Percentiles rank a stretch among this genome's conserved stretches.
Evolutionary conservation across 2,113 vertebrate genomes (phyloP).

Genomic region (Megaceryle torquata): DNA sequence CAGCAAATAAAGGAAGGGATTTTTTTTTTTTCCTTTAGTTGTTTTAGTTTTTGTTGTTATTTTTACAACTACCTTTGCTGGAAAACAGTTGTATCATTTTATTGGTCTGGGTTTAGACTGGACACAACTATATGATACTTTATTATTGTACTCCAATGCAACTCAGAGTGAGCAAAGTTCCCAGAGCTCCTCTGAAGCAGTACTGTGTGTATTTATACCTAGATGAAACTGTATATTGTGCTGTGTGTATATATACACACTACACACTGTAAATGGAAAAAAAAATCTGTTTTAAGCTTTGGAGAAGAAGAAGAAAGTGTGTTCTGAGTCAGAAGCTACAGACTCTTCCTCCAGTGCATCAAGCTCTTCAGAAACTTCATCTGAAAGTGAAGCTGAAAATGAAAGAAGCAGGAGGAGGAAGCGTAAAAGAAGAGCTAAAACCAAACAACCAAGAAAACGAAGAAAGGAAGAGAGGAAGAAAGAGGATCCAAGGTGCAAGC

Average conservation of each 20-base stretch:
- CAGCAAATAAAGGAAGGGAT: background rate
- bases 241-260: background rate
- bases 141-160: background rate
- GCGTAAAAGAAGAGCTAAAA: slow-evolving; percentile 79
- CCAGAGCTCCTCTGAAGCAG: background rate
- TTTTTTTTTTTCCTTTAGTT: too few species aligned
- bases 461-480: slow-evolving; percentile 74
- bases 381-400: slow-evolving; percentile 80
- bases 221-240: background rate
- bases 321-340: slow-evolving; percentile 75
- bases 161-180: background rate
- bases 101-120: background rate
- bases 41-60: background rate
- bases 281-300: slow-evolving; percentile 73
- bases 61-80: background rate
- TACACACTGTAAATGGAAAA: background rate
- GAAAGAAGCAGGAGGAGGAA: slow-evolving; percentile 79
- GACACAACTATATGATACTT: background rate
- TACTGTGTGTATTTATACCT: rapidly evolving
- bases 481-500: slow-evolving; percentile 68
- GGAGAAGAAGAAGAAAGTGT: slow-evolving; percentile 84
- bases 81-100: background rate
- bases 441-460: slow-evolving; percentile 80
- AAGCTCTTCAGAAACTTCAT: slow-evolving; percentile 78
- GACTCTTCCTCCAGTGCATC: slow-evolving; percentile 80